Percentiles rank a stretch among this genome's conserved stretches.
Evolutionary conservation across 2,888 invertebrate species (phyloP).

Genomic region (Empis livida): DNA sequence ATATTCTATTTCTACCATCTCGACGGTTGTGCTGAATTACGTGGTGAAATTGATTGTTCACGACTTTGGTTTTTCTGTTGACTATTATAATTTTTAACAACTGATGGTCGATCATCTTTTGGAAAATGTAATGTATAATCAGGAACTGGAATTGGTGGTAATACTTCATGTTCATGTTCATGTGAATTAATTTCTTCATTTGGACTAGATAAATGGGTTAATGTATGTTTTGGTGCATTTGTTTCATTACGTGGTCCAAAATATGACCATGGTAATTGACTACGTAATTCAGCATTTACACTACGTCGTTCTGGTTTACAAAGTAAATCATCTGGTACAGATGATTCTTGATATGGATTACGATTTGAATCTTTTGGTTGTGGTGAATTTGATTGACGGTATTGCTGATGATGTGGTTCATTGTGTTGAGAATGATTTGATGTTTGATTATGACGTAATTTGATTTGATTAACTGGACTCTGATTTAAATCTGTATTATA

Average conservation of each 20-base stretch:
- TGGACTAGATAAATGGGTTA: conserved; percentile 18
- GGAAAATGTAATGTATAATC: conserved; percentile 42
- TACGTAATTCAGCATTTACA: conserved; percentile 39
- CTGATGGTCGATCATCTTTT: conserved; percentile 25
- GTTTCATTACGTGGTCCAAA: conserved; percentile 34
- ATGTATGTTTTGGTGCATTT: conserved; percentile 24
- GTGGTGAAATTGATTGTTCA: too few relatives aligned
- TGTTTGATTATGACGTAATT: not conserved
- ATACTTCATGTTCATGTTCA: conserved; percentile 39
- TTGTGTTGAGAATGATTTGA: not conserved
- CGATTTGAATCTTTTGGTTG: not conserved
- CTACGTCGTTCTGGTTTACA: conserved; percentile 1
- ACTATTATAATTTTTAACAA: too few relatives aligned
- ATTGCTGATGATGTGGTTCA: not conserved
- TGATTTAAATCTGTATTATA: not conserved
- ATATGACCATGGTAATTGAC: conserved; percentile 50
- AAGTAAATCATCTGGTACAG: not conserved
- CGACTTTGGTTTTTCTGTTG: too few relatives aligned
- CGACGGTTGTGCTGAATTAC: too few relatives aligned
- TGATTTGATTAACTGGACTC: not conserved
- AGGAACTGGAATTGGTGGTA: conserved; percentile 47
- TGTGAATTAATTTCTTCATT: conserved; percentile 15
- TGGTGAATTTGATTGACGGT: not conserved
- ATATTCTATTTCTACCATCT: too few relatives aligned
- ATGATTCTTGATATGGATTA: not conserved